Base-by-base conservation (phyloP, 2,888 invertebrate species). In the Lasioglossum leucozonium region DNA sequence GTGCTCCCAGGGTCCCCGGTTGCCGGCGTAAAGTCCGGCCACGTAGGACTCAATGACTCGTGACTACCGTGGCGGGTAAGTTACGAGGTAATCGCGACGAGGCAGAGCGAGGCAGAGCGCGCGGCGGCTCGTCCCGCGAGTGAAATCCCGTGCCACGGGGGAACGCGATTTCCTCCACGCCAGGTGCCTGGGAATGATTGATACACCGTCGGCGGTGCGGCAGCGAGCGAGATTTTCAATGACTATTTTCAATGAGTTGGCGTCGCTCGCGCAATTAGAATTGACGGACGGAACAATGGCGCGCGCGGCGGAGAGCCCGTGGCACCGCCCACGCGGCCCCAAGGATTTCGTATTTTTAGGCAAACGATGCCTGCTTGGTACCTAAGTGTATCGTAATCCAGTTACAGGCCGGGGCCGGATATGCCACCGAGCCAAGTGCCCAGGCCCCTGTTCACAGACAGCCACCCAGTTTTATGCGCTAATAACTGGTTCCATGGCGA, bases 231-330 rank as follows among this genome's bases (percentile, higher is more conserved):
- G 82, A 83, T 79, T 86, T 58, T 82, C 80, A 79, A 87, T 73
- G 82, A 81, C 65, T 77, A 83, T 79, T 79, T 51, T 22, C 51
- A 51, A 51, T 51, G 51, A 51, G 80, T 77, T 75, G 86, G 84
- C 81, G 83, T 86, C 73, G 79, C 65, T 75, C 81, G 77, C 79
- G 87, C 88, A 89, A 90, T 90, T 90, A 89, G 87, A 83, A 88
- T 88, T 89, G 91, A 92, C 84, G 84, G 89, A 90, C 90, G 88
- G 91, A 90, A 92, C 91, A 91, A 92, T 91, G 84, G 90, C 65
- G 77, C 65, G 77, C 42, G 72, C 78, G 62, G 34, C 75, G 78
- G 69, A 72, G 76, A 78, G 72, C 72, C 74, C 79, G 81, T 82
- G 22, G 37, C 10, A 67, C 37, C 37, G 79, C 90, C 90, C 89